Evolutionary conservation across 30 jellyfish, hydroid and myxozoan genomes (phyloP).

Genomic region (Aurelia aurita complex sp. Pacific): DNA sequence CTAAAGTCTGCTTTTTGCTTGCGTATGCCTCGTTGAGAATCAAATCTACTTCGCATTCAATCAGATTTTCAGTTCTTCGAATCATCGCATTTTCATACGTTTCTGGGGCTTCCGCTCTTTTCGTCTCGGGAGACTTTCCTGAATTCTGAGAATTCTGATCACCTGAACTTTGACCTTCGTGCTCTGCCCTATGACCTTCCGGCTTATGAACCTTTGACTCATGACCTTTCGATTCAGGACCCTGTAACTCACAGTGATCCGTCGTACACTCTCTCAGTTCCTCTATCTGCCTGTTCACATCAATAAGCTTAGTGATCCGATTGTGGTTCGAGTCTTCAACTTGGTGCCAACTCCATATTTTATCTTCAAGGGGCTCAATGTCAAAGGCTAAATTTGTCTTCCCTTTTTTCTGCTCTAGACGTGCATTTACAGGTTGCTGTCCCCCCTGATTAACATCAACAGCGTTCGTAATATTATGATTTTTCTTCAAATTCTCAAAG

Average conservation of each 20-base stretch:
- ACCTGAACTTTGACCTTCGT: background rate
- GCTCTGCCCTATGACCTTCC: background rate
- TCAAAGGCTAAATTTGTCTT: slow-evolving; percentile 6
- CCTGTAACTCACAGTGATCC: background rate
- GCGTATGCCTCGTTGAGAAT: background rate
- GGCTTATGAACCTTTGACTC: background rate
- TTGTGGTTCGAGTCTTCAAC: background rate
- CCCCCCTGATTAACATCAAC: background rate
- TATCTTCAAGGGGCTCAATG: slow-evolving; percentile 39
- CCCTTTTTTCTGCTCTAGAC: background rate
- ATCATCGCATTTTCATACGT: background rate
- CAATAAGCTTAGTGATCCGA: background rate
- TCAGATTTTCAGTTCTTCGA: background rate
- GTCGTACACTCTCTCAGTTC: background rate
- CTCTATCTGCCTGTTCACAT: background rate
- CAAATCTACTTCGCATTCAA: background rate
- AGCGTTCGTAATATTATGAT: too few relatives aligned
- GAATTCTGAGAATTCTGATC: background rate
- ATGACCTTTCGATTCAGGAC: background rate
- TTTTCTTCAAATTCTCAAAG: slow-evolving; percentile 1
- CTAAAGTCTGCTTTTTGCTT: background rate
- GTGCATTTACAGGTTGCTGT: background rate
- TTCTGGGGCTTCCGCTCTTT: too few relatives aligned
- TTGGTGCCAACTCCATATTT: slow-evolving; percentile 45
- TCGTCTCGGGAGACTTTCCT: too few relatives aligned